Conservation (phyloP, 2,113 vertebrate species). For the Daboia siamensis region DNA sequence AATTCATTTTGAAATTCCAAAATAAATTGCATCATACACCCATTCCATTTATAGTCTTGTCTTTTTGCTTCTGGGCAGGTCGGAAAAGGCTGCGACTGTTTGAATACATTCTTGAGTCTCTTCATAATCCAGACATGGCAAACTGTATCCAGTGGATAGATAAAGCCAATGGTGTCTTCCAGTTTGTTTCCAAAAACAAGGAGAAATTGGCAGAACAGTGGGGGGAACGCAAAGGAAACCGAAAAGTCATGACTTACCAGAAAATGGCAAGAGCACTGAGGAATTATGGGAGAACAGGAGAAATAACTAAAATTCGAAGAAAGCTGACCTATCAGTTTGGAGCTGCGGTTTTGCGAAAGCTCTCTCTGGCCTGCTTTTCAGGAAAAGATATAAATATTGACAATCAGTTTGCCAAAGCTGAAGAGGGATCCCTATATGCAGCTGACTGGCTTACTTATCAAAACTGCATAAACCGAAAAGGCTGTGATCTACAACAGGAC, state of each 20-base stretch:
- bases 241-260: constrained; percentile 97
- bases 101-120: constrained; percentile 88
- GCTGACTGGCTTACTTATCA: constrained; percentile 72
- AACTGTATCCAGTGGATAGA: constrained; percentile 97
- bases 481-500: constrained; percentile 65
- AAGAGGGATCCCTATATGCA: constrained; percentile 69
- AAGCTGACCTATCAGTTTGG: constrained; percentile 97
- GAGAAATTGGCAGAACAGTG: constrained; percentile 93
- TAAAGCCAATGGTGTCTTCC: constrained; percentile 83
- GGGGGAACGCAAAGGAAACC: constrained; percentile 95
- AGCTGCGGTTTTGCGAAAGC: constrained; percentile 82
- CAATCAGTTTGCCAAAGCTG: constrained; percentile 59
- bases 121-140: constrained; percentile 84
- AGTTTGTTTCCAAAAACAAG: constrained; percentile 97
- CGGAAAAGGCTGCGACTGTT: constrained; percentile 91
- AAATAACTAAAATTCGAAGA: constrained; percentile 90
- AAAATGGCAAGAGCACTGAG: constrained; percentile 96
- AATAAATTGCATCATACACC: not conserved
- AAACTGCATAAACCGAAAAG: constrained; percentile 71
- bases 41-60: not conserved
- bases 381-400: constrained; percentile 65
- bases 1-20: not conserved
- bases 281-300: constrained; percentile 94
- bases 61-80: constrained; percentile 64
- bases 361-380: constrained; percentile 66